Evolutionary conservation across 92 coral and sea anemone genomes (phyloP).

Genomic region (Porites divaricata): DNA sequence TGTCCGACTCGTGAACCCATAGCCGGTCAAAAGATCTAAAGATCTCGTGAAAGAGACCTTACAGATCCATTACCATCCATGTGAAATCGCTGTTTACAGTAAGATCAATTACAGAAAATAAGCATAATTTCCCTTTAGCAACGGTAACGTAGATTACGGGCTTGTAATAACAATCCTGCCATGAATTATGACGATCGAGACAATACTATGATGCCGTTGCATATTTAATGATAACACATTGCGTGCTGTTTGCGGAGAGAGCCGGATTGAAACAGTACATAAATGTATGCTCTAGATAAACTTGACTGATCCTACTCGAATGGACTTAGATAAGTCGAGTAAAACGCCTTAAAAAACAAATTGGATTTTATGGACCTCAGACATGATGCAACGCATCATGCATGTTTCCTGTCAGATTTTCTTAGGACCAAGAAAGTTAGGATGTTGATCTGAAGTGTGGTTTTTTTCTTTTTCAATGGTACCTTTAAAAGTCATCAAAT

Average conservation of each 20-base stretch:
- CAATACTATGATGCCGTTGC: not conserved
- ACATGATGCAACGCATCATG: not conserved
- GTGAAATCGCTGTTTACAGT: too few species aligned
- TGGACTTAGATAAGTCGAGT: not conserved
- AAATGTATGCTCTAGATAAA: not conserved
- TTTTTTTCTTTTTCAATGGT: too few species aligned
- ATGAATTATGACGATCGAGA: not conserved
- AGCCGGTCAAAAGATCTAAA: not conserved
- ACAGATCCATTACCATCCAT: not conserved
- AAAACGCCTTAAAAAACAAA: slow-evolving; percentile 13
- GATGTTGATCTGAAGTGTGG: not conserved
- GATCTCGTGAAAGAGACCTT: slow-evolving; percentile 11
- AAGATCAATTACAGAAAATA: not conserved
- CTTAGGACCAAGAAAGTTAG: not conserved
- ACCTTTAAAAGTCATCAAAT: not conserved
- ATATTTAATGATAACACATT: not conserved
- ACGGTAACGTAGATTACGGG: not conserved
- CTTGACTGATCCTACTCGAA: slow-evolving; percentile 12
- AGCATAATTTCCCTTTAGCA: too few species aligned
- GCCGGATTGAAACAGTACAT: not conserved
- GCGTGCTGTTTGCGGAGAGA: not conserved
- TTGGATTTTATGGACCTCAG: slow-evolving; percentile 23
- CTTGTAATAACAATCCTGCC: not conserved
- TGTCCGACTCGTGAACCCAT: slow-evolving; percentile 45
- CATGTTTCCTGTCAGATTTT: not conserved